Evolutionary conservation across 1,140 invertebrate species (phyloP).

Genomic region (Theocolax elegans): DNA sequence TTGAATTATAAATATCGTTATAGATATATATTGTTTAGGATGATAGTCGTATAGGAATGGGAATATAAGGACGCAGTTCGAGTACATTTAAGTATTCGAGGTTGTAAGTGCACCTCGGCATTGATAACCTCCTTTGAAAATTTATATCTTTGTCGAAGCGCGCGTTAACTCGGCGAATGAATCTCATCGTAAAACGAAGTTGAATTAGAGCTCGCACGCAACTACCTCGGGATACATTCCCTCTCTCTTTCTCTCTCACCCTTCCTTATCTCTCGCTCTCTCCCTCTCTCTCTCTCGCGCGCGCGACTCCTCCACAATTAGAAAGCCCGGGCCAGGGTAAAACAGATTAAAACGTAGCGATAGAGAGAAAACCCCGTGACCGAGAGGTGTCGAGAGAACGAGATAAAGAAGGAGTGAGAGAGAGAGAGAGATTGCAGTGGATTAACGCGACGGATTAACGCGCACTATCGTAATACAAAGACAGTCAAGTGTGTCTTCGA

Average conservation of each 20-base stretch:
- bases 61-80: too few relatives aligned
- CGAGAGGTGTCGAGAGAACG: not conserved
- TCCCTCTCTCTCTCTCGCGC: not conserved
- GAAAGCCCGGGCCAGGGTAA: not conserved
- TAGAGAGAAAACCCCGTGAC: not conserved
- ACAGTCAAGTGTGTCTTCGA: not conserved
- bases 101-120: not conserved
- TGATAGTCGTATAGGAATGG: too few relatives aligned
- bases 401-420: not conserved
- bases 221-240: not conserved
- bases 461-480: not conserved
- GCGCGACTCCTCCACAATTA: too few relatives aligned
- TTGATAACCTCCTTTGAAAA: constrained; percentile 22
- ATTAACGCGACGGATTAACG: constrained; percentile 15
- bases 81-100: too few relatives aligned
- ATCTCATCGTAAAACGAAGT: constrained; percentile 29
- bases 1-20: too few relatives aligned
- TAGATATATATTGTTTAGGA: too few relatives aligned
- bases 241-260: not conserved
- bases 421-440: not conserved
- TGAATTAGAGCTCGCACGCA: constrained; percentile 12
- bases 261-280: not conserved
- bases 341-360: not conserved
- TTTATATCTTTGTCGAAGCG: constrained; percentile 19
- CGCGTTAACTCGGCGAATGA: constrained; percentile 4